phyloP scores from a whole-genome alignment of 2,797 vertebrate genomes.

The Capromys pilorides region DNA sequence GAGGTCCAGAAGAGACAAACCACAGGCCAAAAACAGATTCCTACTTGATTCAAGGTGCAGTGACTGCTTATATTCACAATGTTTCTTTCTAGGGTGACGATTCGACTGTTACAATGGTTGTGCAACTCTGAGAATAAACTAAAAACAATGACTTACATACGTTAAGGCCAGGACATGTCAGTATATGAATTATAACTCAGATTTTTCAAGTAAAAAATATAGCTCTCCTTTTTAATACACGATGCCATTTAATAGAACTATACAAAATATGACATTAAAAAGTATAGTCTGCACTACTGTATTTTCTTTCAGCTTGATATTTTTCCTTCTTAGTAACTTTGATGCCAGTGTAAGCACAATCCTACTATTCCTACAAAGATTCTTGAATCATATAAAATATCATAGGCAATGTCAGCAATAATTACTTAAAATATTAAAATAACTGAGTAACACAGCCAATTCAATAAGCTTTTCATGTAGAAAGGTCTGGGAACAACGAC shows the following conservation, averaged over 20 bases:
- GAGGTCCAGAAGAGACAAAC: not conserved
- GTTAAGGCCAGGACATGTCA: not conserved
- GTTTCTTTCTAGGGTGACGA: not conserved
- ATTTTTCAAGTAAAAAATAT: not conserved
- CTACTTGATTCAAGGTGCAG: not conserved
- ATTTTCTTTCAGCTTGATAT: not conserved
- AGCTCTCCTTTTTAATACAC: not conserved
- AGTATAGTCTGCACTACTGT: not conserved
- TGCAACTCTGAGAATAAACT: not conserved
- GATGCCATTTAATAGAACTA: not conserved
- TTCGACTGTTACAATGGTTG: not conserved
- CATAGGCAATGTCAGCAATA: not conserved
- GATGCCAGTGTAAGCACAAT: not conserved
- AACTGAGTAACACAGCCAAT: not conserved
- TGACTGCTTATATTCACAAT: not conserved
- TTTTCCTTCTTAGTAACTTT: not conserved
- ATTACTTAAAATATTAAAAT: not conserved
- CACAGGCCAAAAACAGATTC: not conserved
- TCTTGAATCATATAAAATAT: not conserved
- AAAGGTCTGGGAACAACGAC: not conserved
- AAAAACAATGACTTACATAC: not conserved
- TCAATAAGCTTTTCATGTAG: not conserved
- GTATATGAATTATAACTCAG: not conserved
- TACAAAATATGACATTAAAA: not conserved
- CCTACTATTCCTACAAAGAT: not conserved